phyloP scores from a whole-genome alignment of 30 jellyfish, hydroid and myxozoan species.

The Hydractinia symbiolongicarpus region DNA sequence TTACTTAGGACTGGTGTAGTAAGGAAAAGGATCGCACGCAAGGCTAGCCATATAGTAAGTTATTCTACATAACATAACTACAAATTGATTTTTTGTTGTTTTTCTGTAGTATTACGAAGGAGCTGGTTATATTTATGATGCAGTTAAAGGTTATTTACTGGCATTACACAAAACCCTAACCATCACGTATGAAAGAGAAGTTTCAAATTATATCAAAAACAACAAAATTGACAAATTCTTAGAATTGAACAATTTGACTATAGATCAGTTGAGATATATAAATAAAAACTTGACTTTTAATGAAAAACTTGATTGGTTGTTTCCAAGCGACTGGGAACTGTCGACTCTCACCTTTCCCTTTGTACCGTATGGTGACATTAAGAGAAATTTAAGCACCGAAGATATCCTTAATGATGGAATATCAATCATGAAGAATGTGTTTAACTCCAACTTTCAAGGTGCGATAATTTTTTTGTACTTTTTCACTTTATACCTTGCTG shows the following conservation, averaged over 20 bases:
- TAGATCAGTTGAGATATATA: not conserved
- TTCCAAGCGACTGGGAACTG: slow-evolving; percentile 32
- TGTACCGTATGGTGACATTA: slow-evolving; percentile 28
- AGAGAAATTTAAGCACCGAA: slow-evolving; percentile 25
- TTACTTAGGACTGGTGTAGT: too few relatives aligned
- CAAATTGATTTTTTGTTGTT: not conserved
- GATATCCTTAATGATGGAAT: slow-evolving; percentile 32
- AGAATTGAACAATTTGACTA: not conserved
- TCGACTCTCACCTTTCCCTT: slow-evolving; percentile 28
- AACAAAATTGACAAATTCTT: slow-evolving; percentile 25
- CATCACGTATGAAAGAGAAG: slow-evolving; percentile 25
- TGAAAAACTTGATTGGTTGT: slow-evolving; percentile 26
- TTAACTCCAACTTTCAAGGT: slow-evolving; percentile 41
- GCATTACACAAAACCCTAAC: slow-evolving; percentile 28
- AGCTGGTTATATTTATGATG: slow-evolving; percentile 58
- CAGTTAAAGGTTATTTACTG: slow-evolving; percentile 40
- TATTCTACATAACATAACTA: not conserved
- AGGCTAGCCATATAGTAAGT: too few relatives aligned
- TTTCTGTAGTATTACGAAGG: slow-evolving; percentile 22
- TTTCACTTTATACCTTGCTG: too few relatives aligned
- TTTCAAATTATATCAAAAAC: slow-evolving; percentile 19
- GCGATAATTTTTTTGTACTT: not conserved
- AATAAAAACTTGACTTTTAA: not conserved
- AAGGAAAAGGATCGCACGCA: too few relatives aligned
- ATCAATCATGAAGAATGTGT: slow-evolving; percentile 29